Evolutionary conservation across 1,140 invertebrate genomes (phyloP).

Genomic region (Myzus persicae): DNA sequence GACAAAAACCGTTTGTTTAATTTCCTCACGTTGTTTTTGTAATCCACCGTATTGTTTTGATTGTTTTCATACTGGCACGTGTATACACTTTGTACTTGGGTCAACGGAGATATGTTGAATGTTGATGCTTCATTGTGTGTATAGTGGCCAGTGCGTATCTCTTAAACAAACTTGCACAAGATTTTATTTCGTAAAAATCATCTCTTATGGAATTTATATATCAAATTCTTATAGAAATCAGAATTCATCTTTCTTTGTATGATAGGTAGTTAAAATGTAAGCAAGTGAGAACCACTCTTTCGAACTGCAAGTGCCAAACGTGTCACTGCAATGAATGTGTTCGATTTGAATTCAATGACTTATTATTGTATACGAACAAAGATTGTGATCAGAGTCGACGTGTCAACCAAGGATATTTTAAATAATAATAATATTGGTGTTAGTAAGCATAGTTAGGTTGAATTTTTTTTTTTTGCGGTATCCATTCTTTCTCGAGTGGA

Average conservation of each 20-base stretch:
- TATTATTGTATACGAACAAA: neutral
- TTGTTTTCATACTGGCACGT: neutral
- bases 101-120: neutral
- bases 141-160: neutral
- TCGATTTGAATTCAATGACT: neutral
- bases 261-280: neutral
- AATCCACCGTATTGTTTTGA: neutral
- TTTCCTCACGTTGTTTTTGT: neutral
- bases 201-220: neutral
- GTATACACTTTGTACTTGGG: neutral
- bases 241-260: neutral
- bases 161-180: neutral
- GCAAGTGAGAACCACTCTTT: too few relatives aligned
- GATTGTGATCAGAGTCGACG: neutral
- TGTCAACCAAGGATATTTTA: too few relatives aligned
- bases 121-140: neutral
- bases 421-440: too few relatives aligned
- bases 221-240: neutral
- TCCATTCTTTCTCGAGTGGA: neutral
- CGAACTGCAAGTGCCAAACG: too few relatives aligned
- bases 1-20: neutral
- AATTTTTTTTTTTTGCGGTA: too few relatives aligned
- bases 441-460: too few relatives aligned
- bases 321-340: neutral
- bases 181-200: neutral